Evolutionary conservation across 2,888 invertebrate species (phyloP).

Genomic region (Drymonia ruficornis): DNA sequence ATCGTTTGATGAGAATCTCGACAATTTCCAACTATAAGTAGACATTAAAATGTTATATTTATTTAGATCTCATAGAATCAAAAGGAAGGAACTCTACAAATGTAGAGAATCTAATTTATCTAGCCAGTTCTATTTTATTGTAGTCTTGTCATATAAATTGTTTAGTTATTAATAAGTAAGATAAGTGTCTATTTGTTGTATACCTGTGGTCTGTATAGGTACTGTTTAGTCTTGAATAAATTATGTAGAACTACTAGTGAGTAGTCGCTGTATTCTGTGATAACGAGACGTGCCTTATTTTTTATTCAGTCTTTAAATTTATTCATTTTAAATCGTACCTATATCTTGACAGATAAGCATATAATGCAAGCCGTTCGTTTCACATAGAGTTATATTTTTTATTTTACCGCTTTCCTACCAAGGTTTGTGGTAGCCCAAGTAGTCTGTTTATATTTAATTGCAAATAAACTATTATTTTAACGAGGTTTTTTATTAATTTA

Average conservation of each 20-base stretch:
- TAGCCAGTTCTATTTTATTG: neutral
- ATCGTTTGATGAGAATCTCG: conserved; percentile 18
- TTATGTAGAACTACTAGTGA: conserved; percentile 17
- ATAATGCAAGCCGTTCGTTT: conserved; percentile 19
- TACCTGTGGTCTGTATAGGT: conserved; percentile 19
- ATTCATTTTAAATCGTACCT: conserved; percentile 24
- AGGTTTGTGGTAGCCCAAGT: conserved; percentile 2
- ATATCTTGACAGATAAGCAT: conserved; percentile 10
- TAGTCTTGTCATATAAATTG: neutral
- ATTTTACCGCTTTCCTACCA: conserved; percentile 5
- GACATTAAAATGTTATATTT: conserved; percentile 27
- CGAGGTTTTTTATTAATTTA: neutral
- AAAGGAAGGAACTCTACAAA: neutral
- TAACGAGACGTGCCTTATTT: conserved; percentile 76
- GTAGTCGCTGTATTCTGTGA: conserved; percentile 73
- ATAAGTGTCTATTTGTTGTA: neutral
- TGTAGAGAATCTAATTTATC: neutral
- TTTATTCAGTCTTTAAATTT: conserved; percentile 32
- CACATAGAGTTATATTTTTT: conserved; percentile 2
- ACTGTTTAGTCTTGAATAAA: conserved; percentile 37
- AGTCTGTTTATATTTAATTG: conserved; percentile 36
- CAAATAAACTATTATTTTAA: conserved; percentile 32
- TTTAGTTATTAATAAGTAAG: neutral
- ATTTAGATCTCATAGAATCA: conserved; percentile 34
- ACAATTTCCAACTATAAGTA: conserved; percentile 17